Percentiles rank a stretch among this genome's conserved stretches.
Conservation (phyloP, 1,140 invertebrate genomes). For the Pachypeltis micranthus region DNA sequence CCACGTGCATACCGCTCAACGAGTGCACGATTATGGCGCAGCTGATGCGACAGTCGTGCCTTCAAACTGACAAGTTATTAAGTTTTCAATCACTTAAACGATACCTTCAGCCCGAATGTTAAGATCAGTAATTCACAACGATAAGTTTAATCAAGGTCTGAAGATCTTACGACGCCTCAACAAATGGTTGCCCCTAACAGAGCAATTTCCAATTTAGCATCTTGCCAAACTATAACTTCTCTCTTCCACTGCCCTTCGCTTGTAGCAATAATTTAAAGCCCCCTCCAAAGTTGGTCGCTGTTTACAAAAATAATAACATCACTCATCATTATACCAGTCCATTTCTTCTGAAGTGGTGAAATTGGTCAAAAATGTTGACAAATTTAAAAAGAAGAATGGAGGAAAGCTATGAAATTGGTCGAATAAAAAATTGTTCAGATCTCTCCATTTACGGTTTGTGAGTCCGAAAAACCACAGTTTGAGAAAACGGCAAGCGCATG, state of each 20-base stretch:
- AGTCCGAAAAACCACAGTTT: too few relatives aligned
- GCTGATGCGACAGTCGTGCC: slow-evolving; percentile 15
- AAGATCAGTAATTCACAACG: background rate
- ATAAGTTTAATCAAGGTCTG: background rate
- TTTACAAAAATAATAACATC: too few relatives aligned
- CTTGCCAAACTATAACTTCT: background rate
- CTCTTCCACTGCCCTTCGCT: background rate
- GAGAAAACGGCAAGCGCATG: too few relatives aligned
- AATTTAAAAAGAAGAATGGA: too few relatives aligned
- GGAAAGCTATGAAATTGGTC: too few relatives aligned
- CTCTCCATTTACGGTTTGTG: too few relatives aligned
- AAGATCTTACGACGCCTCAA: background rate
- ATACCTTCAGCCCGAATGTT: background rate
- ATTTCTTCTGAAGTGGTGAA: too few relatives aligned
- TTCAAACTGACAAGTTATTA: slow-evolving; percentile 16
- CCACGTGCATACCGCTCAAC: slow-evolving; percentile 15
- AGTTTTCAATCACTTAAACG: background rate
- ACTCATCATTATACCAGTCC: too few relatives aligned
- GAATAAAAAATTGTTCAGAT: too few relatives aligned
- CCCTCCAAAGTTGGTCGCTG: too few relatives aligned
- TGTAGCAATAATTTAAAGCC: too few relatives aligned
- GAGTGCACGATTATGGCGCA: slow-evolving; percentile 16
- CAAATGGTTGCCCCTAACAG: background rate
- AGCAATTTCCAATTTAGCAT: background rate
- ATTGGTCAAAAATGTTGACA: too few relatives aligned